Conservation (phyloP, 2,113 vertebrate genomes). For the Halichoeres trimaculatus region DNA sequence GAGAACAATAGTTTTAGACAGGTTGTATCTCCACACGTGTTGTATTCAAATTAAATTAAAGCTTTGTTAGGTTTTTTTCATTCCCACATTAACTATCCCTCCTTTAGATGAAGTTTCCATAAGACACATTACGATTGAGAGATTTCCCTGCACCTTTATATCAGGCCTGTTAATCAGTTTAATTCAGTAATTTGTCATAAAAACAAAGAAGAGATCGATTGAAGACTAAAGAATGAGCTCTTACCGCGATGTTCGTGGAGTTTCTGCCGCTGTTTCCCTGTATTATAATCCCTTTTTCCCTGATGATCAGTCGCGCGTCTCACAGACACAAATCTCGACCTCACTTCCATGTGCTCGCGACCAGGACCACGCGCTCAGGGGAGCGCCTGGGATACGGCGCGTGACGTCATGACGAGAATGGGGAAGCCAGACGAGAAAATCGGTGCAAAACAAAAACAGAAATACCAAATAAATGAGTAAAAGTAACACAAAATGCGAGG, state of each 20-base stretch:
- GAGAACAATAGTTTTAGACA: constrained; percentile 59
- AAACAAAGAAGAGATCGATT: neutral
- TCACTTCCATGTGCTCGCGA: constrained; percentile 83
- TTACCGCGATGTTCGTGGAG: constrained; percentile 54
- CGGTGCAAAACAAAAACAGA: neutral
- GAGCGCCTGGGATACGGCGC: constrained; percentile 62
- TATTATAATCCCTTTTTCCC: constrained; percentile 66
- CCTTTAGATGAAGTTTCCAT: constrained; percentile 13
- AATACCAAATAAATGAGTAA: neutral
- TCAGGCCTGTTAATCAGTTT: neutral
- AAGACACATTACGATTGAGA: neutral
- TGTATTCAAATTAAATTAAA: constrained; percentile 13
- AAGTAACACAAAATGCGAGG: no score
- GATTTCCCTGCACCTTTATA: neutral
- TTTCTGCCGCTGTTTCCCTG: neutral
- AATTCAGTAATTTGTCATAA: neutral
- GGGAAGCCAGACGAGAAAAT: constrained; percentile 33
- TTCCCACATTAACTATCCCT: neutral
- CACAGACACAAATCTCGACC: constrained; percentile 70
- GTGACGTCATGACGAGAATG: constrained; percentile 79
- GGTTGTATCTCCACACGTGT: constrained; percentile 8
- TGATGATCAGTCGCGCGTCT: constrained; percentile 56
- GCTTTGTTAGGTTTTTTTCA: neutral
- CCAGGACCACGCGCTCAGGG: constrained; percentile 77
- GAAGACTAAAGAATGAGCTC: constrained; percentile 25